These are phyloP conservation scores for Myiotriccus ornatus DNA, from an alignment of 2,797 vertebrate genomes.

Conservation along the genomic window DNA sequence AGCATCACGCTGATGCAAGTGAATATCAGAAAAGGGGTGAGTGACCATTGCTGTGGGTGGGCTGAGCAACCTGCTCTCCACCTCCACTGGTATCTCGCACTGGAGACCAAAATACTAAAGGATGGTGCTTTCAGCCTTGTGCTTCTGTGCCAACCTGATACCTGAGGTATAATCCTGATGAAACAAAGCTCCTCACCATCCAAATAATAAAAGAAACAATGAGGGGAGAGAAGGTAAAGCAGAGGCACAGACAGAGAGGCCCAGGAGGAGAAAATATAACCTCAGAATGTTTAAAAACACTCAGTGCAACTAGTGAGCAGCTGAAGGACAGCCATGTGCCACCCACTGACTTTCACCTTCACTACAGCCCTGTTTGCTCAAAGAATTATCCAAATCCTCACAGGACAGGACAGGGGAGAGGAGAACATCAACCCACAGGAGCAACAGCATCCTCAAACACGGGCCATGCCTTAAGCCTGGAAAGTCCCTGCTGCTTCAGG, in stretches of 20 bases:
- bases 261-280: background rate
- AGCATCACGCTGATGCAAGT: background rate
- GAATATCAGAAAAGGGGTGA: background rate
- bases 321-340: background rate
- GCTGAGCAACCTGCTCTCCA: background rate
- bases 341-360: background rate
- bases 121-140: background rate
- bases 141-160: background rate
- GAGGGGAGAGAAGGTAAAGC: background rate
- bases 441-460: background rate
- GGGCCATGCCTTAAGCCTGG: background rate
- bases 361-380: background rate
- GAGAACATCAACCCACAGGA: background rate
- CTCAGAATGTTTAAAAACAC: background rate
- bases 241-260: background rate
- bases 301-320: fast-evolving
- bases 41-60: background rate
- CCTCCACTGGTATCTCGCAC: fast-evolving
- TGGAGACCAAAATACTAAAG: background rate
- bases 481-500: background rate
- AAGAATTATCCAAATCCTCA: background rate
- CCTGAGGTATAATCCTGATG: background rate
- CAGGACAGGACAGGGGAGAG: background rate
- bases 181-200: fast-evolving
- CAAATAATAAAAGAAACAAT: fast-evolving